Base-by-base conservation (phyloP, 2,797 vertebrate species). In the Peromyscus nudipes region DNA sequence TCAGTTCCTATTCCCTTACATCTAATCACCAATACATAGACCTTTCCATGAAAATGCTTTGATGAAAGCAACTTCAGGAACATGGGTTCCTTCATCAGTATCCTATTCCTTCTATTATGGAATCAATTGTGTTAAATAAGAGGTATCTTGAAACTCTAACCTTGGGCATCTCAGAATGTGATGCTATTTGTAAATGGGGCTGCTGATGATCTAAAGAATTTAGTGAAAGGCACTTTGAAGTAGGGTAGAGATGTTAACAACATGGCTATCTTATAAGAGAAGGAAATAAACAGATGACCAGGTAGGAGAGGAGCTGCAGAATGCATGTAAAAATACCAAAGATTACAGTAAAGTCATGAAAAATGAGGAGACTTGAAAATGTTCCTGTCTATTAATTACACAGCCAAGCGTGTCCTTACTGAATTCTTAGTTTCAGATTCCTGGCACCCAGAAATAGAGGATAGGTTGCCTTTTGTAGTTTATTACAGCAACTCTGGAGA, bases 161-260 rank as follows among this genome's bases (percentile, higher is more conserved):
- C 3, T n/a, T 43, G 21, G 84, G 19, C 29, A 77, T 14, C 34
- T 82, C 19, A 91, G 27, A 75, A 75, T 31, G 52, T 40, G 14
- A 60, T 43, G 9, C 2, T 21, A 21, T 21, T 88, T 43, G 34
- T 40, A 92, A 73, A 60, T 23, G 77, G 0, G 0, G 7, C n/a
- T 92, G 1, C n/a, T 55, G 8, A 80, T 65, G 17, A 49, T 73
- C 12, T 31, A 46, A 85, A 23, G 12, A 49, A 16, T 49, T 46
- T 40, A 60, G 29, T 34, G 40, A 14, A 69, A 21, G 12, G 67
- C 55, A 37, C 29, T 25, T 6, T 11, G 12, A 29, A 65, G 27
- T n/a, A 81, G 10, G 12, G 0, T n/a, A 43, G 19, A 11, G 34
- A 3, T n/a, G 82, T 29, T n/a, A 65, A n/a, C 16, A 1, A 3